Conservation (phyloP, 2,888 invertebrate genomes). For the Choreutis nemorana region DNA sequence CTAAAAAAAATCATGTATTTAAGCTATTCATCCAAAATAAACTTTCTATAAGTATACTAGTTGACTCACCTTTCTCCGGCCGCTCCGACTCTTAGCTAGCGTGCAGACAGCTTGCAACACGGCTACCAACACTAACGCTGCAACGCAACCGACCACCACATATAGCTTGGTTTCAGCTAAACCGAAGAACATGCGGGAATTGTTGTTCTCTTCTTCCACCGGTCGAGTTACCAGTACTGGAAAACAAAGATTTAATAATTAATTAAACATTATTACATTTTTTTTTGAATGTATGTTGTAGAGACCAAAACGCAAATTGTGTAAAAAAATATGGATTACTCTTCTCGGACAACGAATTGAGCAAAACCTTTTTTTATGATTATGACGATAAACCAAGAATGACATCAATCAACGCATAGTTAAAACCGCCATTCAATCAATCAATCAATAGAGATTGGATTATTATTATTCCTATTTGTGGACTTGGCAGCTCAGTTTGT, state of each 20-base stretch:
- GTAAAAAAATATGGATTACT: background rate
- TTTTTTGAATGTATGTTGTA: background rate
- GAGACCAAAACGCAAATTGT: background rate
- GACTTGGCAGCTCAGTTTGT: too few relatives aligned
- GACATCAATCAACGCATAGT: too few relatives aligned
- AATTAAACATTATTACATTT: too few relatives aligned
- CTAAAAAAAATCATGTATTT: too few relatives aligned
- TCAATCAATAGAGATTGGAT: too few relatives aligned
- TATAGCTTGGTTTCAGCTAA: constrained; percentile 79
- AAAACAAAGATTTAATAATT: too few relatives aligned
- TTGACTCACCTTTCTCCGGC: constrained; percentile 68
- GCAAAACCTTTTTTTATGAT: background rate
- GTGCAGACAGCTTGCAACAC: constrained; percentile 86
- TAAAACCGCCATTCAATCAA: too few relatives aligned
- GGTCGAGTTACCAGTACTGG: constrained; percentile 61
- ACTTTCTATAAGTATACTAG: too few relatives aligned
- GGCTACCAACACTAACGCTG: constrained; percentile 80
- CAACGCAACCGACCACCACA: constrained; percentile 83
- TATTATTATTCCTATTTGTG: constrained; percentile 10
- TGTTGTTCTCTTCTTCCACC: constrained; percentile 33
- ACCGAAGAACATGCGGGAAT: constrained; percentile 64
- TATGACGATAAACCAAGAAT: too few relatives aligned
- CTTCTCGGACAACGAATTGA: background rate
- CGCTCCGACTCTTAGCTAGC: constrained; percentile 66
- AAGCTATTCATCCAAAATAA: too few relatives aligned